Evolutionary conservation across 2,113 vertebrate genomes (phyloP).

Genomic region (Progne subis): DNA sequence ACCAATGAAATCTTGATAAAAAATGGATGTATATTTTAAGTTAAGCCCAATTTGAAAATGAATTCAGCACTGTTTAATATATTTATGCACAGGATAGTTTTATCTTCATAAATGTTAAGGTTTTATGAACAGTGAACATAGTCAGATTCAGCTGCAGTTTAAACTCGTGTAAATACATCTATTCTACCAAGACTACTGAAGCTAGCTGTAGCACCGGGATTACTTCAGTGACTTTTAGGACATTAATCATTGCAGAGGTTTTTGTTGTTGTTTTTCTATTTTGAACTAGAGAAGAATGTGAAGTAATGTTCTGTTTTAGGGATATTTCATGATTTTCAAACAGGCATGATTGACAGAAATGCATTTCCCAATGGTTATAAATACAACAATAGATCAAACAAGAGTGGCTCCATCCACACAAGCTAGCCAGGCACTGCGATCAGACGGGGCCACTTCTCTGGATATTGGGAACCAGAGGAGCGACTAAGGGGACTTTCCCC

Average conservation of each 20-base stretch:
- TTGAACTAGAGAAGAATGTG: neutral
- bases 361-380: neutral
- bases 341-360: neutral
- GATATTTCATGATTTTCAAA: neutral
- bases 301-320: neutral
- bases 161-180: neutral
- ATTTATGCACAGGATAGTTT: neutral
- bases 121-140: neutral
- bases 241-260: neutral
- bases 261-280: neutral
- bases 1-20: neutral
- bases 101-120: neutral
- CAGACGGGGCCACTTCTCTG: too few relatives aligned
- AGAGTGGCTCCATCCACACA: neutral
- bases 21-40: conserved; percentile 7
- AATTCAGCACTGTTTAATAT: neutral
- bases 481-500: too few relatives aligned
- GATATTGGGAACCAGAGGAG: too few relatives aligned
- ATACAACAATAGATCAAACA: neutral
- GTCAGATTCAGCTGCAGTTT: neutral
- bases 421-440: too few relatives aligned
- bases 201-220: neutral
- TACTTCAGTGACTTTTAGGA: neutral
- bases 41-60: conserved; percentile 15
- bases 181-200: neutral